Percentiles rank a stretch among this genome's conserved stretches.
phyloP scores from a whole-genome alignment of 1,140 invertebrate species.

The Drosophila repletoides region DNA sequence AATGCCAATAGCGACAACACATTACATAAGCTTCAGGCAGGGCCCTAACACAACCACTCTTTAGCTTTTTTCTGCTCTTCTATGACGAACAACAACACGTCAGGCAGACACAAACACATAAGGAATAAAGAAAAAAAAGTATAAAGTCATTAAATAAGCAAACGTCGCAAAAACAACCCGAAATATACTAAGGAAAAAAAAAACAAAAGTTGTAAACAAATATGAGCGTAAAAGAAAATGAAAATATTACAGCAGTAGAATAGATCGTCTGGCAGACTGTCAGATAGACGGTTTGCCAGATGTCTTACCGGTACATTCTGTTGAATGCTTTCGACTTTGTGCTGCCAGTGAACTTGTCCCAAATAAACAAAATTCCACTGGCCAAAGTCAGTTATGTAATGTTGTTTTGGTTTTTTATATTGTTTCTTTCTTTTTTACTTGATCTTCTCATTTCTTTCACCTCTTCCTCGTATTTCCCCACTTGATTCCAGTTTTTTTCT shows the following conservation, averaged over 20 bases:
- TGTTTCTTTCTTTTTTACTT: constrained; percentile 8
- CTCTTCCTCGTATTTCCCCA: not conserved
- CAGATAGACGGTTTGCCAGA: not conserved
- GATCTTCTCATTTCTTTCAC: constrained; percentile 26
- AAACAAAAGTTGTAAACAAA: constrained; percentile 59
- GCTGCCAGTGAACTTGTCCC: constrained; percentile 66
- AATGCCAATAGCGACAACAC: constrained; percentile 23
- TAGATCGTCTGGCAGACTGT: not conserved
- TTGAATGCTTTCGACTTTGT: constrained; percentile 18
- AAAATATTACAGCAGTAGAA: constrained; percentile 46
- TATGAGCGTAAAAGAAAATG: constrained; percentile 71
- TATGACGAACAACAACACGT: constrained; percentile 49
- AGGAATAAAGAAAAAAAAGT: constrained; percentile 35
- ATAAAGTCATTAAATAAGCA: constrained; percentile 55
- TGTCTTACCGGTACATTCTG: constrained; percentile 19
- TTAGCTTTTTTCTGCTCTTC: constrained; percentile 5
- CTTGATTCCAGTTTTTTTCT: constrained; percentile 24
- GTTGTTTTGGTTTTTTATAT: constrained; percentile 10
- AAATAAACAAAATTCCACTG: constrained; percentile 75
- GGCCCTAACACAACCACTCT: constrained; percentile 7
- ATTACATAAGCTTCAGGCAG: constrained; percentile 47
- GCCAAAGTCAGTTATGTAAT: constrained; percentile 53
- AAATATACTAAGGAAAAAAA: constrained; percentile 22
- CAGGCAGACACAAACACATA: constrained; percentile 18
- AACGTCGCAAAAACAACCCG: constrained; percentile 41